phyloP scores from a whole-genome alignment of 2,113 vertebrate species.

The Egretta garzetta region DNA sequence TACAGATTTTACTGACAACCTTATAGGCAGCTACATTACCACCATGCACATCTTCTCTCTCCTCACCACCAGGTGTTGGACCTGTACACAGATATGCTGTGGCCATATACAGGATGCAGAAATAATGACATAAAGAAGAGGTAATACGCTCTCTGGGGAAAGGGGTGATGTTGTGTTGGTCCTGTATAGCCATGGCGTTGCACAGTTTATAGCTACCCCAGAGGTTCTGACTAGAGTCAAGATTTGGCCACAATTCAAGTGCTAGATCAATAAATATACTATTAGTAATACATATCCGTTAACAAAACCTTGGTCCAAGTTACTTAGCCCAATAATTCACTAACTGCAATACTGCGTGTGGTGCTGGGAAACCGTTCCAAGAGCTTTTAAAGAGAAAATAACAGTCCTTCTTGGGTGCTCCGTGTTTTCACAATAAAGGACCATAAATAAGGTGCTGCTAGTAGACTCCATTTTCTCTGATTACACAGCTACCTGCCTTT shows the following conservation, averaged over 20 bases:
- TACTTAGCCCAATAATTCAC: neutral
- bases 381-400: constrained; percentile 47
- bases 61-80: neutral
- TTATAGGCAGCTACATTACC: neutral
- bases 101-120: neutral
- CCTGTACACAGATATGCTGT: neutral
- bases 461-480: constrained; percentile 65
- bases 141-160: neutral
- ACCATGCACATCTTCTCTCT: neutral
- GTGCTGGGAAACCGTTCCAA: neutral
- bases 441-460: constrained; percentile 46
- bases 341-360: neutral
- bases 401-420: constrained; percentile 9
- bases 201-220: neutral
- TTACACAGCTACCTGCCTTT: constrained; percentile 52
- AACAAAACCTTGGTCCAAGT: neutral
- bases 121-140: neutral
- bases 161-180: neutral
- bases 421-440: constrained; percentile 46
- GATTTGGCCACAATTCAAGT: neutral
- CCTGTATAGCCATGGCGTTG: neutral
- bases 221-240: neutral
- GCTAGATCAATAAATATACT: neutral
- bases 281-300: neutral
- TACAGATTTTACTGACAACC: neutral